Evolutionary conservation across 2,797 vertebrate species (phyloP), one percentile per base, ranked within the genome.

Genomic region (Chaenodraco wilsoni): DNA sequence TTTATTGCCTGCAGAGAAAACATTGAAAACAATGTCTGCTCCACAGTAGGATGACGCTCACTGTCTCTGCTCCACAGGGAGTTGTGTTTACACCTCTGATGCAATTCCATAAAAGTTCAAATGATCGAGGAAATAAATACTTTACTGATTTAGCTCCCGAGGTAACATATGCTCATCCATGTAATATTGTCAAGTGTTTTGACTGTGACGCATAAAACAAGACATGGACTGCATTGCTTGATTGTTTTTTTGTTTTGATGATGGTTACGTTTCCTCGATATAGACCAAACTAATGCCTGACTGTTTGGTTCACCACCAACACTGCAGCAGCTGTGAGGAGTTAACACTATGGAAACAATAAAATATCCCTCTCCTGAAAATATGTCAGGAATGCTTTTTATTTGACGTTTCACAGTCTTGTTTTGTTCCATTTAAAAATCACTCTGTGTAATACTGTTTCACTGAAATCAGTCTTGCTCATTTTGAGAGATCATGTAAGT

Each of bases 311-410:
- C 78, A 40, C 63, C 83, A 75, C 65, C 56, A 27, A 56, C 64
- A 48, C 78, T 64, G 74, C 41, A 44, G 67, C 87, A 88, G 81
- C 82, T 84, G 78, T 19, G 56, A 73, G 8, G 72, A 78, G 76
- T 88, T 75, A 89, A 69, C 23, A 40, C 71, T 3, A 50, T 23
- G 85, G 82, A 89, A 87, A 86, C 74, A 69, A 87, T 84, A 83
- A 84, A 85, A 52, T 16, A 59, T 50, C 33, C 48, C 55, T 55
- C 76, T 71, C 33, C 50, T 41, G 23, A 58, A 87, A 80, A 79
- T 27, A 67, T 69, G 72, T 70, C 79, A 60, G 65, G 65, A 86
- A 84, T 76, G 76, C 43, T 50, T 84, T 62, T 82, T 41, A 65
- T 88, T 80, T 65, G 37, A 78, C 13, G 21, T 3, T 61, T 84